These are phyloP conservation scores for Trematocara caparti DNA, from an alignment of 2,797 vertebrate species.

Conservation along the genomic window DNA sequence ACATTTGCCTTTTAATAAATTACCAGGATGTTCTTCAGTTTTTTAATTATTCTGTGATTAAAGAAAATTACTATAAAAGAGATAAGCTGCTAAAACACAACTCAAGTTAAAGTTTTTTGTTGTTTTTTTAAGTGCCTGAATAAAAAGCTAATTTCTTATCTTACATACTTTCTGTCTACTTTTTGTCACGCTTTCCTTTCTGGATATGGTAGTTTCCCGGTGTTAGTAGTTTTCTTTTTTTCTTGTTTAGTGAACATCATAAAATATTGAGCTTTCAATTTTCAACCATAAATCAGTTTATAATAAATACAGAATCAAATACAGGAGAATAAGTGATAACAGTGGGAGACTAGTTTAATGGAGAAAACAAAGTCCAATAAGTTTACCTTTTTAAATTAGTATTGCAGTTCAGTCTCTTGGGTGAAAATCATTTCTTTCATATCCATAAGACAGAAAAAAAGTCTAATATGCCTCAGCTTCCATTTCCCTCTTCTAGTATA, in stretches of 20 bases:
- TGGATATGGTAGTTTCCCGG: background rate
- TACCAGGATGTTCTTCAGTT: background rate
- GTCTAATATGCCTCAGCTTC: background rate
- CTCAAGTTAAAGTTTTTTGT: background rate
- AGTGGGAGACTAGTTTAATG: fast-evolving
- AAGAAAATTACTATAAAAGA: constrained; percentile 20
- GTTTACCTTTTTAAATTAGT: background rate
- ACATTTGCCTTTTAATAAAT: background rate
- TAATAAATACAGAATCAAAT: background rate
- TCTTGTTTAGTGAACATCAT: background rate
- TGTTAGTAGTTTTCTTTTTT: constrained; percentile 16
- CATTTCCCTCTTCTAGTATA: background rate
- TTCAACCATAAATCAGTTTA: background rate
- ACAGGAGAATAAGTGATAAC: background rate
- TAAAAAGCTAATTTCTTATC: constrained; percentile 31
- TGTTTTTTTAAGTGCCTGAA: background rate
- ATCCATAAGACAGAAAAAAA: fast-evolving
- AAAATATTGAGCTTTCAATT: background rate
- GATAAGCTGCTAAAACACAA: constrained; percentile 14
- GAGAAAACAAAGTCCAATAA: background rate
- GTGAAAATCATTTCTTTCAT: background rate
- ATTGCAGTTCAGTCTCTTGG: background rate
- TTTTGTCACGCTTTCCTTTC: background rate
- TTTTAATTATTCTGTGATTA: constrained; percentile 23
- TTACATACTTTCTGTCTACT: background rate